Evolutionary conservation across 2,888 invertebrate species (phyloP), one percentile per base, ranked within the genome.

Genomic region (Melieria omissa): DNA sequence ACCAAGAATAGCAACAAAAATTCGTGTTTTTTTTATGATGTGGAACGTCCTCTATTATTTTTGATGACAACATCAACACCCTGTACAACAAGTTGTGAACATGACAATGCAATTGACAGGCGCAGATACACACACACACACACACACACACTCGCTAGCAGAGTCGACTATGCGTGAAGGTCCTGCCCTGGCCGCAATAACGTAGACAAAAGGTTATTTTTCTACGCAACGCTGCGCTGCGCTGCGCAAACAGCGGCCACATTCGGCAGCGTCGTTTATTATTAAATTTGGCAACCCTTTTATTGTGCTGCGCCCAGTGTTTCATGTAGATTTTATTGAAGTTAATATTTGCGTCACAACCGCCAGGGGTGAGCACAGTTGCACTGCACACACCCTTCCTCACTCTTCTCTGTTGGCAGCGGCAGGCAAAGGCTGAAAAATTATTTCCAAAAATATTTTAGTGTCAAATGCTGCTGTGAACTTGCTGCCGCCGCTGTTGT

Each of bases 61-160:
- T 9, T 75, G 76, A 79, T 78, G 78, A 80, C 80, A 81, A 80
- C 79, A 80, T 81, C 80, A 81, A 82, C 82, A 82, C 82, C 78
- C 81, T 82, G 81, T 80, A 78, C 75, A 76, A 82, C 81, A 82
- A 82, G 79, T 82, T 82, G 82, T 81, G 82, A 82, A 82, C 81
- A 82, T 82, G 81, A 82, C 81, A 82, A 81, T 81, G 82, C 82
- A 81, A 82, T 81, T 82, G 80, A 80, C 58, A 29, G 45, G 70
- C 70, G 44, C 3, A 29, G 46, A 49, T 16, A 45, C 14, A 47
- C 49, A 42, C 52, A 42, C 41, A 64, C 29, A 29, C 0, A 29
- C 3, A 29, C 42, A 8, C 64, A 52, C 49, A 49, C n/a, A 9
- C 29, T 42, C 49, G n/a, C 64, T 4, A 29, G 29, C 29, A 29